These are phyloP conservation scores for Rapana venosa DNA, from an alignment of 2,888 invertebrate species.

Conservation along the genomic window DNA sequence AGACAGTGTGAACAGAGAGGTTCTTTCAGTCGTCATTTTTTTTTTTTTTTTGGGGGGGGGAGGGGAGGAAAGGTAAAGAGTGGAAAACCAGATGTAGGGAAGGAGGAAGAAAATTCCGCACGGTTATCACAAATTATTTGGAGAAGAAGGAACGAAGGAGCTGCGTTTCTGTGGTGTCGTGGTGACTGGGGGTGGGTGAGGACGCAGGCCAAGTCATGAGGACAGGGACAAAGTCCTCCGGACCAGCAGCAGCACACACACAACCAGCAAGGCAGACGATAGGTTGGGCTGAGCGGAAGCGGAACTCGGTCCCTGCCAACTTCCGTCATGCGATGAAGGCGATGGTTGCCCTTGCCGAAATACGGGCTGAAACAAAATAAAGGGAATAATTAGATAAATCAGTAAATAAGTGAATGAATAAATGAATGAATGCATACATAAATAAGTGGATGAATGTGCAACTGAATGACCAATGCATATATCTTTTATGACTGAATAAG, in stretches of 20 bases:
- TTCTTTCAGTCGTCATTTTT: not conserved
- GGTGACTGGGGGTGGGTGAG: not conserved
- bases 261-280: not conserved
- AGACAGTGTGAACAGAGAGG: no score
- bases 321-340: constrained; percentile 28
- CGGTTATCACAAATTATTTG: constrained; percentile 15
- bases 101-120: not conserved
- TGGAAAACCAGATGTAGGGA: not conserved
- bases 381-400: not conserved
- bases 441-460: not conserved
- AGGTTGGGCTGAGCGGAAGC: not conserved
- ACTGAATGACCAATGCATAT: not conserved
- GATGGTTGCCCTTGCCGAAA: constrained; percentile 24
- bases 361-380: constrained; percentile 11
- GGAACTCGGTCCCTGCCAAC: not conserved
- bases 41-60: no score
- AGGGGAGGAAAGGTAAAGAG: no score
- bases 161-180: not conserved
- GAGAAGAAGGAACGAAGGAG: not conserved
- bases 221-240: not conserved
- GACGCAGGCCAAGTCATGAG: not conserved
- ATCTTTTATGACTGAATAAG: no score
- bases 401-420: not conserved
- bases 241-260: not conserved
- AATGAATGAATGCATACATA: not conserved